Percentiles rank a stretch among this genome's conserved stretches.
phyloP scores from a whole-genome alignment of 2,797 vertebrate genomes.

The Okamejei kenojei region DNA sequence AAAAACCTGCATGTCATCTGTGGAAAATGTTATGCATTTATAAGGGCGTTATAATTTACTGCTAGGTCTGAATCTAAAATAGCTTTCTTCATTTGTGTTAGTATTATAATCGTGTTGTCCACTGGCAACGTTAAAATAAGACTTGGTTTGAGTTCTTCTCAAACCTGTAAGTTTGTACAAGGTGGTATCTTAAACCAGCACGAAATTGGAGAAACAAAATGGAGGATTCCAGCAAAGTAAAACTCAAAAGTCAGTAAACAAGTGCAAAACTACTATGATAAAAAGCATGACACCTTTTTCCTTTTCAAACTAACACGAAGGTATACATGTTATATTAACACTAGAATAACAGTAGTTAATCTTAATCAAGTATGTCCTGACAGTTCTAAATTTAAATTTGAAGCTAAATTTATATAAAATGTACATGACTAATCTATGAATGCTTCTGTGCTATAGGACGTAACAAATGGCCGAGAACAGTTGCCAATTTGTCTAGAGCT shows the following conservation, averaged over 20 bases:
- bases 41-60: background rate
- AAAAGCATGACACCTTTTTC: background rate
- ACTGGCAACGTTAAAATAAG: too few relatives aligned
- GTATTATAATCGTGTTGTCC: background rate
- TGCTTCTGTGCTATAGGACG: background rate
- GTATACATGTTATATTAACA: background rate
- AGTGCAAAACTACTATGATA: background rate
- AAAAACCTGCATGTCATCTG: background rate
- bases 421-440: background rate
- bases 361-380: background rate
- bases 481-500: constrained; percentile 73
- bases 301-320: constrained; percentile 15
- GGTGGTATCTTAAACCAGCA: background rate
- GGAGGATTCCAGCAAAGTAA: background rate
- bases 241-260: background rate
- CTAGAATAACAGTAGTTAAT: constrained; percentile 50
- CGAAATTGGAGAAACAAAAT: background rate
- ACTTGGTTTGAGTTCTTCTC: background rate
- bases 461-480: constrained; percentile 53
- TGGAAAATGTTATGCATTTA: background rate
- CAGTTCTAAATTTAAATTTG: background rate
- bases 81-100: background rate
- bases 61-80: background rate
- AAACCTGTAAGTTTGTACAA: background rate
- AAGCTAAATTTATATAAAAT: background rate